A percentile compares a stretch with the other conserved stretches of the same genome.
Evolutionary conservation across 2,113 vertebrate species (phyloP).

Genomic region (Gnathonemus echidnorhynchus): DNA sequence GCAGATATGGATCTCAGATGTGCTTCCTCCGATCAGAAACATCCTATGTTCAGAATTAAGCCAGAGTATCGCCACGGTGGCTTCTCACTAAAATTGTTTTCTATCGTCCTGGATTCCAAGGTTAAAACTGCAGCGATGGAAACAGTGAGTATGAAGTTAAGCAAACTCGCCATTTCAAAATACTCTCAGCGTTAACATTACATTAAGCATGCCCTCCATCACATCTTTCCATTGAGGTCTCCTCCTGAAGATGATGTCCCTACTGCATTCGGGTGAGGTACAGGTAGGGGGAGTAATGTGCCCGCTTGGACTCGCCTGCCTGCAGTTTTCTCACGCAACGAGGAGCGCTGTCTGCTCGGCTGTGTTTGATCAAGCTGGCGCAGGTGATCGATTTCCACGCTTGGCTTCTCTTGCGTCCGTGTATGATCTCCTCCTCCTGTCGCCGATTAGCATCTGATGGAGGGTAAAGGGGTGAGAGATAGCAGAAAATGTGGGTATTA

Average conservation of each 20-base stretch:
- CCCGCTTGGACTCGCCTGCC: slow-evolving; percentile 24
- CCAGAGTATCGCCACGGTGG: neutral
- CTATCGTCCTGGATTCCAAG: neutral
- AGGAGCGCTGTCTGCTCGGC: slow-evolving; percentile 18
- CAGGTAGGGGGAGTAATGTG: slow-evolving; percentile 13
- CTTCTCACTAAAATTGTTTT: neutral
- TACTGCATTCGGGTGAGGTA: slow-evolving; percentile 17
- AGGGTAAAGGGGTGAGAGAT: neutral
- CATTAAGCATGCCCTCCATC: neutral
- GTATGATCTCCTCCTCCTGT: slow-evolving; percentile 19
- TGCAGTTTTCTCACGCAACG: slow-evolving; percentile 24
- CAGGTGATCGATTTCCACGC: slow-evolving; percentile 35
- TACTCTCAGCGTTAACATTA: neutral
- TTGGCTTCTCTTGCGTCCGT: slow-evolving; percentile 22
- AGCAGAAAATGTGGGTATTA: neutral
- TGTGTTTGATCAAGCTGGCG: slow-evolving; percentile 34
- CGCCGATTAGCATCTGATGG: slow-evolving; percentile 23
- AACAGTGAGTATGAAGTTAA: neutral
- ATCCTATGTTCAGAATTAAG: neutral
- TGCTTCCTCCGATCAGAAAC: neutral
- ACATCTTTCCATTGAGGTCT: neutral
- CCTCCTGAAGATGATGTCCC: slow-evolving; percentile 2
- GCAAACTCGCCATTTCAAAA: neutral
- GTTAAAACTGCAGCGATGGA: neutral
- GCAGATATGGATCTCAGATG: neutral